phyloP scores from a whole-genome alignment of 2,113 vertebrate species.

The Ochotona curzoniae region DNA sequence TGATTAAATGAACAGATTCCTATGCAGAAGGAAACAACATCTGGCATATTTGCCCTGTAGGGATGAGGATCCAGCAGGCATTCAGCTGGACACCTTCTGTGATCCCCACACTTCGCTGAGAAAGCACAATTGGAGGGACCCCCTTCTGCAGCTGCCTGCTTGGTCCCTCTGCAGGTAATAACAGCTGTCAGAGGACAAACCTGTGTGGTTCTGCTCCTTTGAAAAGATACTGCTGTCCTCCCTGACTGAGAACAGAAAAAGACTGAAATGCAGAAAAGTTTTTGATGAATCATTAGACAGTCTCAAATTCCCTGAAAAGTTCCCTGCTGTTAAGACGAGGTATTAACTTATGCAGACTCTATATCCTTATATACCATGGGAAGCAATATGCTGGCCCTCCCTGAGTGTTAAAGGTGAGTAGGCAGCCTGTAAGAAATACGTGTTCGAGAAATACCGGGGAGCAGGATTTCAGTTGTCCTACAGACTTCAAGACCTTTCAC shows the following conservation, averaged over 20 bases:
- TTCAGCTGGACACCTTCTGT: neutral
- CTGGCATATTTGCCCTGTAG: conserved; percentile 58
- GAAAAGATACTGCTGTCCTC: neutral
- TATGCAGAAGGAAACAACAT: conserved; percentile 51
- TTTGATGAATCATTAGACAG: neutral
- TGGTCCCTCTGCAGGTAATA: conserved; percentile 3
- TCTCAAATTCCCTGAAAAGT: neutral
- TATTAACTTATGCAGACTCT: neutral
- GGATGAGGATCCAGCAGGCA: conserved; percentile 39
- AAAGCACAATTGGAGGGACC: neutral
- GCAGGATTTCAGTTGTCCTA: neutral
- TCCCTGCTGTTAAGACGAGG: neutral
- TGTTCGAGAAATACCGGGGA: neutral
- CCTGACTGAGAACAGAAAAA: neutral
- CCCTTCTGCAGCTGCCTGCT: neutral
- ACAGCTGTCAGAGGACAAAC: conserved; percentile 42
- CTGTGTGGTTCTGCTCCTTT: conserved; percentile 44
- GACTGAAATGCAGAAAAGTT: neutral
- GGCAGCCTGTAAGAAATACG: neutral
- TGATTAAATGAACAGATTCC: conserved; percentile 65
- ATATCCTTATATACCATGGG: too few species aligned
- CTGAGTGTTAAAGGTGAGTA: neutral
- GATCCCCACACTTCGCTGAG: neutral
- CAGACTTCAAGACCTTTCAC: neutral
- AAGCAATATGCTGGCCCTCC: neutral